A percentile compares a stretch with the other conserved stretches of the same genome.
phyloP scores from a whole-genome alignment of 2,888 invertebrate genomes.

The Neoitamus cyanurus region DNA sequence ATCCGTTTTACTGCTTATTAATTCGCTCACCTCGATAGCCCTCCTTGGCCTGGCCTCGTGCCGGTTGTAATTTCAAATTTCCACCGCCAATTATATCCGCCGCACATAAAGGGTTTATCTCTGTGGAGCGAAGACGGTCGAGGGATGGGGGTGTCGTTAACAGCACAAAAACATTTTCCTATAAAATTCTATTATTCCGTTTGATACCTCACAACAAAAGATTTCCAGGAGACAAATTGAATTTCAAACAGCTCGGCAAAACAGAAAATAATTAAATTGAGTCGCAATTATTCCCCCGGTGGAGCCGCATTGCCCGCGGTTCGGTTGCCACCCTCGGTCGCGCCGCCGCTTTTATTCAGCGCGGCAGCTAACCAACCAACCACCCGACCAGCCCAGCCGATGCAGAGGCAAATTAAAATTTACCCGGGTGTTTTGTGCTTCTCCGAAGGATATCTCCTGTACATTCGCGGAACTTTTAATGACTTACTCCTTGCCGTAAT shows the following conservation, averaged over 20 bases:
- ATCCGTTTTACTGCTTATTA: background rate
- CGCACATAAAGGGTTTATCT: background rate
- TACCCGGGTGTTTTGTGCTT: background rate
- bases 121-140: background rate
- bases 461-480: slow-evolving; percentile 16
- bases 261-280: slow-evolving; percentile 38
- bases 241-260: slow-evolving; percentile 28
- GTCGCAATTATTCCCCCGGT: slow-evolving; percentile 26
- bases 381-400: background rate
- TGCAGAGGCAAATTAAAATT: slow-evolving; percentile 12
- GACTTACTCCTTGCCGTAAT: slow-evolving; percentile 11
- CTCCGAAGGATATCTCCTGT: slow-evolving; percentile 2
- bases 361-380: background rate
- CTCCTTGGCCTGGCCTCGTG: slow-evolving; percentile 5
- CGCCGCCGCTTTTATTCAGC: background rate
- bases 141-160: background rate
- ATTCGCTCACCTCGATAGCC: background rate
- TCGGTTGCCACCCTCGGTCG: background rate
- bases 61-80: background rate
- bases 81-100: background rate
- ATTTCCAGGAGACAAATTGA: slow-evolving; percentile 27
- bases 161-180: slow-evolving; percentile 7
- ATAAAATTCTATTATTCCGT: slow-evolving; percentile 19
- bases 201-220: slow-evolving; percentile 1
- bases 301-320: background rate